Evolutionary conservation across 2,113 vertebrate genomes (phyloP), one percentile per base, ranked within the genome.

Genomic region (Thamnophis sirtalis): DNA sequence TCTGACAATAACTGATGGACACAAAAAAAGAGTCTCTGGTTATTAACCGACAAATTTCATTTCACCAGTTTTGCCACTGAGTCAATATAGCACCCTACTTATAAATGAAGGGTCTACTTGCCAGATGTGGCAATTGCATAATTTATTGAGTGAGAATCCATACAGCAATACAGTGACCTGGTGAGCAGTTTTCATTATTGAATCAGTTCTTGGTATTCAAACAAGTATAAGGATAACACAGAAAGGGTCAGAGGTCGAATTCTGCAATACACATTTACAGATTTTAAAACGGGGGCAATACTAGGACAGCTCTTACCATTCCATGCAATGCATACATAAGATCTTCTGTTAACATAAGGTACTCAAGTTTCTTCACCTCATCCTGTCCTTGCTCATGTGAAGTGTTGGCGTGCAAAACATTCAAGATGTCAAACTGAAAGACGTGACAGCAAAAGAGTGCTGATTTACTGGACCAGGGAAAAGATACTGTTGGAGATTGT

Each of bases 231-330:
- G 68, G 88, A 91, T 87, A 96, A 93, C 89, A 89, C 54, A 92
- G 90, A 33, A 13, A 33, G n/a, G 89, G 5, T 48, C 92, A 94
- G 56, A 91, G 85, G 60, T 24, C 55, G 38, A n/a, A 87, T 93
- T 53, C 84, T 89, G 84, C 90, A 89, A 73, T 53, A 86, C 55
- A 63, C n/a, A 38, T 33, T 89, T 58, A 48, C 73, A 93, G 93
- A 28, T 90, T 97, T 91, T 86, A 93, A 91, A 90, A 92, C 2
- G 86, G 11, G 54, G 85, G 85, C 26, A 94, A 91, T 21, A 84
- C 86, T 91, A 88, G 91, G 93, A 88, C 87, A 94, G 86, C 53
- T 95, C 87, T 94, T 56, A 93, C 95, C 90, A 92, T 88, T 94
- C 90, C 93, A 33, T 89, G 56, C 84, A 94, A 92, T 9, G 49